Evolutionary conservation across 1,140 invertebrate species (phyloP).

Genomic region (Gryllus bimaculatus): DNA sequence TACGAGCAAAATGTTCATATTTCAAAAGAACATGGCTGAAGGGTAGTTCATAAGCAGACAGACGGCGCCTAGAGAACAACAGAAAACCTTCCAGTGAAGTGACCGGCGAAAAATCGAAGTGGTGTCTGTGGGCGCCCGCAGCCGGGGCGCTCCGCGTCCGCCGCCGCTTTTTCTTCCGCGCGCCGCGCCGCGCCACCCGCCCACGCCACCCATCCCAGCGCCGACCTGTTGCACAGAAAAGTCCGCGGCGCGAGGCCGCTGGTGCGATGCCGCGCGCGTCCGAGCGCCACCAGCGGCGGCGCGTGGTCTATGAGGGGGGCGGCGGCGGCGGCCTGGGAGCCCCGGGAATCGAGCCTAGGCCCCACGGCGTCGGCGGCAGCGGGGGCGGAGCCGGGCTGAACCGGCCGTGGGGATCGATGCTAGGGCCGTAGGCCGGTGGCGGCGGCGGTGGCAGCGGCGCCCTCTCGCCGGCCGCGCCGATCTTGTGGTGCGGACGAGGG

Average conservation of each 20-base stretch:
- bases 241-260: background rate
- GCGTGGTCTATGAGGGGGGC: background rate
- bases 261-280: background rate
- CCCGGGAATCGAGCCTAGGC: constrained; percentile 8
- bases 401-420: constrained; percentile 21
- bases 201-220: background rate
- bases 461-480: constrained; percentile 31
- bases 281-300: too few species aligned
- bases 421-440: constrained; percentile 28
- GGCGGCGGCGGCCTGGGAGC: background rate
- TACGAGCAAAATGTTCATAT: too few species aligned
- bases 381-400: background rate
- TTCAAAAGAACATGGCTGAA: too few species aligned
- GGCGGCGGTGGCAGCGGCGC: constrained; percentile 30
- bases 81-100: too few species aligned
- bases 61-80: too few species aligned
- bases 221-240: constrained; percentile 1
- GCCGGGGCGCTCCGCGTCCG: too few species aligned
- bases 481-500: constrained; percentile 18
- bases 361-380: background rate
- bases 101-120: too few species aligned
- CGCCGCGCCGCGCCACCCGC: background rate
- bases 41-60: too few species aligned
- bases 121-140: too few species aligned
- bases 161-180: too few species aligned